phyloP scores from a whole-genome alignment of 2,888 invertebrate genomes.

The Drosophila ochracea region DNA sequence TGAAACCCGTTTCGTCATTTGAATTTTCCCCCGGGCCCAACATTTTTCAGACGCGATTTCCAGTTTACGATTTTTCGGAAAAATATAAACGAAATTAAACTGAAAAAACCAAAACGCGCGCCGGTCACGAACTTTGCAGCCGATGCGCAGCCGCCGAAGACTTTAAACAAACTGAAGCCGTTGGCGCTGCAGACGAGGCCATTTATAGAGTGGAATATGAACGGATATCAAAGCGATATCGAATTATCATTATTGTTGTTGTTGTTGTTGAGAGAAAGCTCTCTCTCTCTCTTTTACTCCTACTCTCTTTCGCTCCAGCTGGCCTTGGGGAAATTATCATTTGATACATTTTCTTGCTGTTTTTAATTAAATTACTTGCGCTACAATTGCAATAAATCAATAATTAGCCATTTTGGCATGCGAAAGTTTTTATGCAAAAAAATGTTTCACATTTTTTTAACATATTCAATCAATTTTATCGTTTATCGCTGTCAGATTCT shows the following conservation, averaged over 20 bases:
- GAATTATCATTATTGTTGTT: not conserved
- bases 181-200: slow-evolving; percentile 39
- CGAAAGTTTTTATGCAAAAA: not conserved
- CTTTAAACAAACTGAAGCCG: slow-evolving; percentile 60
- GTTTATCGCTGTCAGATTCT: not conserved
- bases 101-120: not conserved
- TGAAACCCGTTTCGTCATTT: slow-evolving; percentile 71
- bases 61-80: slow-evolving; percentile 44
- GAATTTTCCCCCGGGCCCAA: slow-evolving; percentile 64
- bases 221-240: slow-evolving; percentile 10
- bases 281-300: slow-evolving; percentile 22
- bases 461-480: not conserved
- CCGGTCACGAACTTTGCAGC: slow-evolving; percentile 3
- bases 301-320: not conserved
- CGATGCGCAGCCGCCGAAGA: slow-evolving; percentile 28
- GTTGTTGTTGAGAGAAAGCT: slow-evolving; percentile 53
- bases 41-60: slow-evolving; percentile 60
- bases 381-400: not conserved
- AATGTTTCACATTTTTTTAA: not conserved
- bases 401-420: not conserved
- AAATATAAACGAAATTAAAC: slow-evolving; percentile 4
- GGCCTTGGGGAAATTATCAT: slow-evolving; percentile 3
- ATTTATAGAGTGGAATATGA: slow-evolving; percentile 55
- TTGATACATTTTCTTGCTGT: not conserved
- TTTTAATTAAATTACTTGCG: not conserved